A percentile compares a stretch with the other conserved stretches of the same genome.
These are phyloP conservation scores for Nibea albiflora DNA, from an alignment of 2,113 vertebrate genomes.

Conservation along the genomic window DNA sequence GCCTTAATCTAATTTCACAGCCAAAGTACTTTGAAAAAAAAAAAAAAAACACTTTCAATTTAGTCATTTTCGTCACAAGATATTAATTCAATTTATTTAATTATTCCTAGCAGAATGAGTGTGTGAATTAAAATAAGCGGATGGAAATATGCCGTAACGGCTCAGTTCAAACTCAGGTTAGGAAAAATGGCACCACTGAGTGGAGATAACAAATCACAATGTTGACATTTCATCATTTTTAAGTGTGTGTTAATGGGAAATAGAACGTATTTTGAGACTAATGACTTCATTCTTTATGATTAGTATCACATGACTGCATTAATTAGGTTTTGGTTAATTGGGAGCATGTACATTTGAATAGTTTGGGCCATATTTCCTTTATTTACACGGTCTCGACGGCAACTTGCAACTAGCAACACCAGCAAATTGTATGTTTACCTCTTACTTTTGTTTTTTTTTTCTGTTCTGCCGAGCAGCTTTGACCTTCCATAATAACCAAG, in stretches of 20 bases:
- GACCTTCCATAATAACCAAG: not conserved
- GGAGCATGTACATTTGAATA: not conserved
- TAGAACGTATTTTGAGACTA: not conserved
- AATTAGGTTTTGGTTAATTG: not conserved
- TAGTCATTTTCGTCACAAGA: slow-evolving; percentile 8
- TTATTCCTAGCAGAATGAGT: slow-evolving; percentile 15
- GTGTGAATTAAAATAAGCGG: slow-evolving; percentile 8
- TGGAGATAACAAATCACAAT: not conserved
- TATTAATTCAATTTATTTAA: slow-evolving; percentile 33
- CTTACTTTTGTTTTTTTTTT: not conserved
- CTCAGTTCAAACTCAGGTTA: not conserved
- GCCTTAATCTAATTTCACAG: slow-evolving; percentile 22
- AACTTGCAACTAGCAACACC: not conserved
- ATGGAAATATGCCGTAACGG: not conserved
- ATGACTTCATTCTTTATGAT: not conserved
- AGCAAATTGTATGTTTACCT: not conserved
- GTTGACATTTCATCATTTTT: not conserved
- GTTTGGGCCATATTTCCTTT: not conserved
- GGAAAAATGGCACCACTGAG: not conserved
- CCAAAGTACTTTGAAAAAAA: not conserved
- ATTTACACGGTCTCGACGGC: not conserved
- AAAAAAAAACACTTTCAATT: not conserved
- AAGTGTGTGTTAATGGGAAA: not conserved
- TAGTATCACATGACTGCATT: not conserved
- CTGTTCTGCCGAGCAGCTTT: not conserved